Evolutionary conservation across 2,888 invertebrate genomes (phyloP).

Genomic region (Metellina segmentata): DNA sequence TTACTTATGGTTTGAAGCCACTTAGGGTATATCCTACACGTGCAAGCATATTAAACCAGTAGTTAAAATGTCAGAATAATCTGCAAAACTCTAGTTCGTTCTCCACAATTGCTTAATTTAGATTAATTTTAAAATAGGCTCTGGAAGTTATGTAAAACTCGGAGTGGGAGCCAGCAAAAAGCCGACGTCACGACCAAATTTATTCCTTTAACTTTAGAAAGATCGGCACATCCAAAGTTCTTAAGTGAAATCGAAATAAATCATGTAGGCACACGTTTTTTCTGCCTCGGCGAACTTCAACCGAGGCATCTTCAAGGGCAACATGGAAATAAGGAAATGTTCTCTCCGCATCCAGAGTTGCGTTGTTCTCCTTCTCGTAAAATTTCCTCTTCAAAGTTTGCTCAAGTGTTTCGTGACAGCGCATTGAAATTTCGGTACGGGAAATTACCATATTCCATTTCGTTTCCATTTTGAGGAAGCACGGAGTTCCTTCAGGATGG

Average conservation of each 20-base stretch:
- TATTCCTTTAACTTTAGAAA: background rate
- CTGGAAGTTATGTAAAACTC: too few relatives aligned
- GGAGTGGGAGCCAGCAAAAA: too few relatives aligned
- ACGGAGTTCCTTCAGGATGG: background rate
- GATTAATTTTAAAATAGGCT: too few relatives aligned
- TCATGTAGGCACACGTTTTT: background rate
- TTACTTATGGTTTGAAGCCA: too few relatives aligned
- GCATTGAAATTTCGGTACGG: conserved; percentile 23
- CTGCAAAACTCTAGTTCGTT: too few relatives aligned
- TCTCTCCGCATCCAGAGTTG: background rate
- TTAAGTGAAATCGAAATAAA: conserved; percentile 28
- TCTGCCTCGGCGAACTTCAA: too few relatives aligned
- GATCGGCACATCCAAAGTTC: background rate
- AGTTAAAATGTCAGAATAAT: too few relatives aligned
- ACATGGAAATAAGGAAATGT: conserved; percentile 9
- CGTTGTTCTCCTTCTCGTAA: background rate
- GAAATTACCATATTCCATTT: conserved; percentile 57
- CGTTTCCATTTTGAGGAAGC: background rate
- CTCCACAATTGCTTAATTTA: too few relatives aligned
- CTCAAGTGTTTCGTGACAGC: conserved; percentile 35
- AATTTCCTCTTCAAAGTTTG: background rate
- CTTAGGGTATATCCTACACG: too few relatives aligned
- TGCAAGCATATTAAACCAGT: too few relatives aligned
- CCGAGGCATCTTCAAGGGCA: background rate
- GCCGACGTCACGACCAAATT: too few relatives aligned